Evolutionary conservation across 2,113 vertebrate species (phyloP).

Genomic region (Isurus oxyrinchus): DNA sequence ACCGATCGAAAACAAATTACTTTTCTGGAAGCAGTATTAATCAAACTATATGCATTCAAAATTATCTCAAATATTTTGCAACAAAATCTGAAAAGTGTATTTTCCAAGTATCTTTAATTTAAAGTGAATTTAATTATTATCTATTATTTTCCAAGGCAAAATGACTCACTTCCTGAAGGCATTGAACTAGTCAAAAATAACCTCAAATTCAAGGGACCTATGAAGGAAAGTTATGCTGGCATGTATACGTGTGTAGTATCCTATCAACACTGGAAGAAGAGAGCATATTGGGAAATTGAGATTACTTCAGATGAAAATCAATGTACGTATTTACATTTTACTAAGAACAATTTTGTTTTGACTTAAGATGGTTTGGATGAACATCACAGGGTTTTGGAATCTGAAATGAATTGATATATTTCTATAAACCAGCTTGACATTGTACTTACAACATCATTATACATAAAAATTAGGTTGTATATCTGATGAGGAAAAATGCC

Average conservation of each 20-base stretch:
- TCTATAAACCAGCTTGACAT: background rate
- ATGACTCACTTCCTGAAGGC: background rate
- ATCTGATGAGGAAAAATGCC: background rate
- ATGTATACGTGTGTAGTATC: background rate
- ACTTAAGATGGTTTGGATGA: background rate
- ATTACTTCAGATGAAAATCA: background rate
- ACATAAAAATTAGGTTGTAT: no score
- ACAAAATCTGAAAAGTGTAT: background rate
- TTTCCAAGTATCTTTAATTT: background rate
- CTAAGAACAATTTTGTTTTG: background rate
- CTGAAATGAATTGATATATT: background rate
- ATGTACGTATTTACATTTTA: slow-evolving; percentile 24
- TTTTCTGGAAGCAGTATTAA: background rate
- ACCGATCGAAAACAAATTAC: background rate
- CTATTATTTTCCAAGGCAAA: background rate
- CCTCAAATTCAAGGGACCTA: slow-evolving; percentile 18
- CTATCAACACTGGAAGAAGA: background rate
- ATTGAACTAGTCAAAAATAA: background rate
- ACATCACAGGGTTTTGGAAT: background rate
- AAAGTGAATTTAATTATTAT: background rate
- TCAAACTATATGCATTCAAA: no score
- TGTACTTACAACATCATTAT: background rate
- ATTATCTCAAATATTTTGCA: background rate
- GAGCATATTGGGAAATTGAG: background rate
- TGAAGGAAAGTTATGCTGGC: slow-evolving; percentile 8